Evolutionary conservation across 2,888 invertebrate genomes (phyloP), one percentile per base, ranked within the genome.

Genomic region (Thereva nobilitata): DNA sequence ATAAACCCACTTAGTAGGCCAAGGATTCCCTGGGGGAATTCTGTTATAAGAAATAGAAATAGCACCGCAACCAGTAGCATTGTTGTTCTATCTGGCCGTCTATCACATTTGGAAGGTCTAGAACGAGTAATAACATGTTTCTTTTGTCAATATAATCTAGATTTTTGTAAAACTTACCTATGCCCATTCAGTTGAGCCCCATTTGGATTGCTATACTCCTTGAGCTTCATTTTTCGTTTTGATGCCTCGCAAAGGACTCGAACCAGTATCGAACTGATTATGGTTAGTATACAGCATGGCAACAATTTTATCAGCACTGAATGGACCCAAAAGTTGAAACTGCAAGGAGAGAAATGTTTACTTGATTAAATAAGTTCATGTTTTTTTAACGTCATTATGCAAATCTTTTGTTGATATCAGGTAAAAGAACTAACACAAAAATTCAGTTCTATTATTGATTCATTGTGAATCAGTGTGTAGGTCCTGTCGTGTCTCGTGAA

Each of bases 21-120:
- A 53, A 91, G 81, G 41, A 88, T 85, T 3, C 88, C 92, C 75
- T 93, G 92, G 0, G 96, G 95, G 68, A 96, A 86, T 78, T 96
- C 96, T 0, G 95, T 95, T 35, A 94, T 83, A 1, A 96, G 84
- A 76, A 96, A 96, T 3, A 96, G 83, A 4, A 93, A 80, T 1
- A 96, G 83, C 0, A 96, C 92, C 0, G 94, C 95, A 2, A 96
- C 84, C 45, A 96, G 82, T 89, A 96, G 93, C 77, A 89, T 88
- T 0, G 95, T 96, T 0, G 95, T 96, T 69, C 95, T 85, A 76
- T 95, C 93, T 0, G 91, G 90, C 68, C 91, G 84, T 67, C 88
- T 85, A 75, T 92, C 91, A 42, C 86, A 85, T 75, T 88, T 89
- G 2, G 76, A 74, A 10, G 69, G 74, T 63, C 9, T 82, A 7